A percentile compares a stretch with the other conserved stretches of the same genome.
phyloP scores from a whole-genome alignment of 2,888 invertebrate genomes.

The Cremastinae sp. region DNA sequence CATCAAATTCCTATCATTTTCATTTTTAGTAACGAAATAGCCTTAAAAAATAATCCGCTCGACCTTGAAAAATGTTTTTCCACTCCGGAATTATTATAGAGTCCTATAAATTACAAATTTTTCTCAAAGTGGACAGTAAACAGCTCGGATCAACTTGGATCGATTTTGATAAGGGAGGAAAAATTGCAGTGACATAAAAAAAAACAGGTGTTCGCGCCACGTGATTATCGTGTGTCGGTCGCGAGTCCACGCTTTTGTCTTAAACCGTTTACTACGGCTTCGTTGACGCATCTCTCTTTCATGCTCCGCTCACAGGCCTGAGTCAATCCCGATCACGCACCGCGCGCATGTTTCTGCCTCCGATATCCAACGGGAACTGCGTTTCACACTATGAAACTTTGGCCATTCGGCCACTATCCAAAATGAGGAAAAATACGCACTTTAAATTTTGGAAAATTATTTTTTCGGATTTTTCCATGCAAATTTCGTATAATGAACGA shows the following conservation, averaged over 20 bases:
- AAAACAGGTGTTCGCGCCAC: slow-evolving; percentile 46
- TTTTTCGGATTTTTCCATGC: no score
- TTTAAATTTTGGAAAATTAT: no score
- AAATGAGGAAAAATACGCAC: no score
- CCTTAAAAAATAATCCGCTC: no score
- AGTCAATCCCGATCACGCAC: slow-evolving; percentile 63
- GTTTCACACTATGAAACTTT: not conserved
- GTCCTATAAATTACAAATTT: slow-evolving; percentile 50
- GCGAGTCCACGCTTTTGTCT: slow-evolving; percentile 46
- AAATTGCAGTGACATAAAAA: not conserved
- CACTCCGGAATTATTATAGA: slow-evolving; percentile 3
- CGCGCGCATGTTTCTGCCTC: slow-evolving; percentile 53
- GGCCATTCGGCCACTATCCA: no score
- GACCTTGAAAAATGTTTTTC: not conserved
- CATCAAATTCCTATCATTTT: no score
- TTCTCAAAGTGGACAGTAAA: slow-evolving; percentile 24
- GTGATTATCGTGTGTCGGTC: slow-evolving; percentile 55
- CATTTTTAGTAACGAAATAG: no score
- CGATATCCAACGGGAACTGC: not conserved
- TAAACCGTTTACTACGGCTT: slow-evolving; percentile 26
- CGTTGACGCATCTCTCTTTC: slow-evolving; percentile 49
- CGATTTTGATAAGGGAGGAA: slow-evolving; percentile 37
- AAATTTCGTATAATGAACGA: no score
- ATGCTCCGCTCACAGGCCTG: slow-evolving; percentile 62
- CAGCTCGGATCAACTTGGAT: slow-evolving; percentile 29